These are phyloP conservation scores for Megastigmus dorsalis DNA, from an alignment of 2,888 invertebrate genomes.

Conservation along the genomic window DNA sequence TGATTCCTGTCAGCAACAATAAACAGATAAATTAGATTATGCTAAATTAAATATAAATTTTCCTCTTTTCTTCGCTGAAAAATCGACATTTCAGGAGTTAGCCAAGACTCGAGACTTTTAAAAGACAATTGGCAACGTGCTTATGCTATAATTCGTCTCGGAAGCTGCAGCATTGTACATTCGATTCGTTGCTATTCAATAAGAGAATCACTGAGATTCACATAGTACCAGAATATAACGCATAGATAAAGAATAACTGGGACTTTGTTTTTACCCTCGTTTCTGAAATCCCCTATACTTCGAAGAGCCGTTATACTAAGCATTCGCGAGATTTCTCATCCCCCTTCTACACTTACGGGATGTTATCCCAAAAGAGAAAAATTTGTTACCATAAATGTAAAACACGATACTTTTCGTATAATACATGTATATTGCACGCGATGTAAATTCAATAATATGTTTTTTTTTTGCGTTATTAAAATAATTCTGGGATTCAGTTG, in stretches of 20 bases:
- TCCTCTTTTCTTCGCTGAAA: not conserved
- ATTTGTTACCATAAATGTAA: not conserved
- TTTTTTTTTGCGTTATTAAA: too few species aligned
- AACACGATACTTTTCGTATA: too few species aligned
- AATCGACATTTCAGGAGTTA: not conserved
- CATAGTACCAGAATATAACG: slow-evolving; percentile 29
- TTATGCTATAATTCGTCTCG: slow-evolving; percentile 13
- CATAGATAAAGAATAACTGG: not conserved
- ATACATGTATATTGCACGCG: slow-evolving; percentile 13
- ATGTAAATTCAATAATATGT: slow-evolving; percentile 5
- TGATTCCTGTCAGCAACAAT: too few species aligned
- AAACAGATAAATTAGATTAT: too few species aligned
- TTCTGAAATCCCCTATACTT: not conserved
- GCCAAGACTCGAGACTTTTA: slow-evolving; percentile 9
- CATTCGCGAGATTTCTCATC: not conserved
- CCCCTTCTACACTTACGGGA: not conserved
- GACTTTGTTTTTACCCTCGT: not conserved
- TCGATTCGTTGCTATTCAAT: slow-evolving; percentile 34
- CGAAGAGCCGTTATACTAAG: not conserved
- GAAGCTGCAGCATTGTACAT: slow-evolving; percentile 31
- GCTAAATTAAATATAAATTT: not conserved
- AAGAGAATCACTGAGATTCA: slow-evolving; percentile 35
- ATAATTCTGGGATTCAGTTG: not conserved
- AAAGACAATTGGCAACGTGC: slow-evolving; percentile 14
- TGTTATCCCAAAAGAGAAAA: slow-evolving; percentile 4